Conservation (phyloP, 2,797 vertebrate species). For the Otolemur crassicaudatus region DNA sequence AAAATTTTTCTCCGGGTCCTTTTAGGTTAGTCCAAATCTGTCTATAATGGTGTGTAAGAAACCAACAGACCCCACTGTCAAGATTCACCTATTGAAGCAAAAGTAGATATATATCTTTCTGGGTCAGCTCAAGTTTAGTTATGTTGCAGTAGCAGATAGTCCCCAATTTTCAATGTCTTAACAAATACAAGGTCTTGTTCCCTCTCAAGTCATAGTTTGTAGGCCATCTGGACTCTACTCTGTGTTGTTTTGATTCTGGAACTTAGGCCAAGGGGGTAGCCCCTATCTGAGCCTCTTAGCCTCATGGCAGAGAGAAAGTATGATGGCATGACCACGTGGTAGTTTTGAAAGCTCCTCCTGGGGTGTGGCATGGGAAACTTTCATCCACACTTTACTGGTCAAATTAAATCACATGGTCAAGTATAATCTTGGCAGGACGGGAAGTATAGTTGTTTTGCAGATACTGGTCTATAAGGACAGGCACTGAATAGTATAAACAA, state of each 20-base stretch:
- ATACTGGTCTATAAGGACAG: too few species aligned
- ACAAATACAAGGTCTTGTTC: background rate
- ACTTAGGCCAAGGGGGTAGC: background rate
- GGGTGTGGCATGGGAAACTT: background rate
- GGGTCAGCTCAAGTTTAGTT: background rate
- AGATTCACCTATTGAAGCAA: background rate
- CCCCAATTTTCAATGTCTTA: background rate
- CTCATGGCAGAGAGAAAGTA: background rate
- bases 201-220: background rate
- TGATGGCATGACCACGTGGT: rapidly evolving
- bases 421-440: background rate
- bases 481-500: background rate
- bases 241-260: background rate
- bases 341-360: background rate
- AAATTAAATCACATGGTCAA: background rate
- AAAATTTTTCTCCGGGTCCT: background rate
- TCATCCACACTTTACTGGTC: too few species aligned
- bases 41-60: background rate
- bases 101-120: background rate
- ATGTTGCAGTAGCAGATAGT: background rate
- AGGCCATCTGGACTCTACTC: background rate
- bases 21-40: background rate
- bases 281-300: background rate
- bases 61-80: background rate
- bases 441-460: background rate